Conservation (phyloP, 23 tunicate genomes). For the Phallusia fumigata region DNA sequence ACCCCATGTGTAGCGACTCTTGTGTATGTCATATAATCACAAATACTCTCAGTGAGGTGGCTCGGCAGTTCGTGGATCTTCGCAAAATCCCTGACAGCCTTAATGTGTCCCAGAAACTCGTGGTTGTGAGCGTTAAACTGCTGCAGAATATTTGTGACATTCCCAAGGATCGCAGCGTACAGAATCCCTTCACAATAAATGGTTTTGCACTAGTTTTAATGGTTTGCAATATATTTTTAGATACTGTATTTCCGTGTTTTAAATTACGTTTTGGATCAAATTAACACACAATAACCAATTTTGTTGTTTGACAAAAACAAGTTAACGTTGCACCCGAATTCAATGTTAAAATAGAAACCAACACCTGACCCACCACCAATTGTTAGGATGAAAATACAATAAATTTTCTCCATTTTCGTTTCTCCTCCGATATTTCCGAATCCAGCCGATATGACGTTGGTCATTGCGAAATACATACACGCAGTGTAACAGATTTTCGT, state of each 20-base stretch:
- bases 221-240: too few species aligned
- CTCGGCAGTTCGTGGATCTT: slow-evolving; percentile 41
- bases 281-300: too few species aligned
- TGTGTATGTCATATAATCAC: slow-evolving; percentile 57
- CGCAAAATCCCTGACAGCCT: slow-evolving; percentile 36
- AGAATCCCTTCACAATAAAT: too few species aligned
- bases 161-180: slow-evolving; percentile 70
- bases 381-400: slow-evolving; percentile 64
- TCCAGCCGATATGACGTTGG: slow-evolving; percentile 77
- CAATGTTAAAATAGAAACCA: too few species aligned
- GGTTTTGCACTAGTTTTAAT: too few species aligned
- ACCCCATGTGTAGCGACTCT: slow-evolving; percentile 57
- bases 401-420: slow-evolving; percentile 50
- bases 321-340: too few species aligned
- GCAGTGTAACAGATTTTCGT: slow-evolving; percentile 27
- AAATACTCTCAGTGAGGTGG: slow-evolving; percentile 46
- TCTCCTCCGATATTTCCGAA: slow-evolving; percentile 85
- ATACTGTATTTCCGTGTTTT: too few species aligned
- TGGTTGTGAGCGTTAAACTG: slow-evolving; percentile 37
- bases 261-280: too few species aligned
- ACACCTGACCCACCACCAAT: slow-evolving; percentile 54
- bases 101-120: slow-evolving; percentile 31
- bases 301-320: too few species aligned
- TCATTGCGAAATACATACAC: slow-evolving; percentile 74
- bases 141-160: slow-evolving; percentile 61